Base-by-base conservation (phyloP, 2,797 vertebrate species). In the Gambelia wislizenii region DNA sequence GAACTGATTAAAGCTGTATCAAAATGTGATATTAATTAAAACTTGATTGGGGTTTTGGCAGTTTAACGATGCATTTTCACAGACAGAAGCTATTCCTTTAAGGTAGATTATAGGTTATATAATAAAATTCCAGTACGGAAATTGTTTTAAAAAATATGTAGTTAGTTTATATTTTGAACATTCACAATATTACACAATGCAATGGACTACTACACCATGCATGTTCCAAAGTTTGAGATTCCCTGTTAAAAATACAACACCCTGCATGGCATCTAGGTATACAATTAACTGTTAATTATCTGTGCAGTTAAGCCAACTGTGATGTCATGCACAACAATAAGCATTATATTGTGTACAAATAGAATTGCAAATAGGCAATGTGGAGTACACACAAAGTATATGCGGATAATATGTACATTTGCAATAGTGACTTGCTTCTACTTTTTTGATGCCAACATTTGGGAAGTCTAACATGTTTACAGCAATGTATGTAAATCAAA, bases 111-210 rank as follows among this genome's bases (percentile, higher is more conserved):
- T 70, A 47, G 33, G 10, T 70, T 88, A 42, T 75, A 36, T 86
- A 85, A 92, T 70, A 93, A 78, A 70, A 64, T 64, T 64, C 22
- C 20, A 25, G 22, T 61, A 6, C 22, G 59, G 18, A 61, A 20
- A 61, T 22, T 25, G 20, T 61, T 61, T 61, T 61, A 18, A 61
- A 61, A 49, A 25, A 61, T 61, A 67, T 91, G 89, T 93, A 96
- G 64, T 91, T 95, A 88, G 93, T 95, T 91, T 94, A 87, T 92
- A 93, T 64, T 27, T 94, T 80, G 89, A 96, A 96, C 95, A 97
- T 94, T 96, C 96, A 95, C 91, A 95, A 93, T 95, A 90, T 97
- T 97, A 96, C 96, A 97, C 97, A 97, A 97, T 97, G 96, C 96
- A 98, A 96, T 95, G 88, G 85, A 93, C 89, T 77, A 89, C 93